These are phyloP conservation scores for Trinorchestia longiramus DNA, from an alignment of 1,140 invertebrate genomes.

Conservation along the genomic window DNA sequence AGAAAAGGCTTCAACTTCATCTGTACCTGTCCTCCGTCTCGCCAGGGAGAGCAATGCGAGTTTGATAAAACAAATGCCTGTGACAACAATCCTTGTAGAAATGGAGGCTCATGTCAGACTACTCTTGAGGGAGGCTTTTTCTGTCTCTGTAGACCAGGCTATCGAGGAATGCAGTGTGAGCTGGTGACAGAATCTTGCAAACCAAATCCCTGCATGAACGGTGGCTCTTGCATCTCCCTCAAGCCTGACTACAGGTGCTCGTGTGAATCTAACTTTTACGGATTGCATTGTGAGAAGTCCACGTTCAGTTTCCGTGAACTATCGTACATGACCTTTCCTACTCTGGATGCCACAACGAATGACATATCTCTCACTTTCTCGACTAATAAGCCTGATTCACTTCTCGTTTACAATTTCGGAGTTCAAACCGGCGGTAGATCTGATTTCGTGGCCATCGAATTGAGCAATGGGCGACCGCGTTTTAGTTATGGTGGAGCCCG, in stretches of 20 bases:
- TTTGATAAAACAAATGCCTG: constrained; percentile 85
- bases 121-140: constrained; percentile 89
- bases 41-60: constrained; percentile 88
- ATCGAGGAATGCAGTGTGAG: constrained; percentile 89
- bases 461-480: constrained; percentile 83
- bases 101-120: constrained; percentile 89
- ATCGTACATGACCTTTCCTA: constrained; percentile 89
- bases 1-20: constrained; percentile 85
- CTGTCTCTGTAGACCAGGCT: constrained; percentile 89
- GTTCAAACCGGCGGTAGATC: constrained; percentile 86
- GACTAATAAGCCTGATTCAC: constrained; percentile 86
- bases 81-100: constrained; percentile 85
- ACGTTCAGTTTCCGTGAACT: constrained; percentile 89
- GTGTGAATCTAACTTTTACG: constrained; percentile 87
- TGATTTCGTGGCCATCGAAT: constrained; percentile 91
- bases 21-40: constrained; percentile 81
- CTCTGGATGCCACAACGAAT: constrained; percentile 87
- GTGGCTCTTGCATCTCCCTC: constrained; percentile 82
- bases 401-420: constrained; percentile 92
- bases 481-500: constrained; percentile 91
- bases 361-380: constrained; percentile 92
- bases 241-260: constrained; percentile 87
- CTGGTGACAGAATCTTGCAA: constrained; percentile 84
- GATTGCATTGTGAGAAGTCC: constrained; percentile 88
- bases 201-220: constrained; percentile 89